phyloP scores from a whole-genome alignment of 2,113 vertebrate genomes.

The Gopherus flavomarginatus region DNA sequence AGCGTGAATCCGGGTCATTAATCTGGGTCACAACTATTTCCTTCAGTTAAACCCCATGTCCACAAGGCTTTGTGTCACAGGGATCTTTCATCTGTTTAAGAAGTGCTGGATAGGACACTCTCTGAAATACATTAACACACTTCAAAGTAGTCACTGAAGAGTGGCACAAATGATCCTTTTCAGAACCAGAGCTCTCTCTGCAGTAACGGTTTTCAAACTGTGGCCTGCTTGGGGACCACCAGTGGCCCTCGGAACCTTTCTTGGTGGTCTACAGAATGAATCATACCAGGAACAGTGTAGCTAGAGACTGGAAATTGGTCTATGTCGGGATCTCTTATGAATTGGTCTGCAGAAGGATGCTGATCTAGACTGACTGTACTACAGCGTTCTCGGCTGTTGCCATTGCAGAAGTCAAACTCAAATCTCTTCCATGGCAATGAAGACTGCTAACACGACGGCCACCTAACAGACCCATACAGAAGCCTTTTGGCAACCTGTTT shows the following conservation, averaged over 20 bases:
- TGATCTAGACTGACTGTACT: rapidly evolving
- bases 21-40: background rate
- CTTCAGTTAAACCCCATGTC: background rate
- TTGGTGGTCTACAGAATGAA: background rate
- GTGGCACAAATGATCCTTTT: rapidly evolving
- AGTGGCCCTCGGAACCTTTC: rapidly evolving
- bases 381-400: background rate
- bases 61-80: background rate
- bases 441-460: background rate
- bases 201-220: background rate
- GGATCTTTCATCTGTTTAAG: background rate
- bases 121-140: background rate
- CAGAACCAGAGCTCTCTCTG: rapidly evolving
- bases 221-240: background rate
- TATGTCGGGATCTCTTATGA: background rate
- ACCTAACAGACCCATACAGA: background rate
- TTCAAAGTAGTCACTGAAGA: background rate
- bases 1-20: background rate
- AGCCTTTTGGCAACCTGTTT: background rate
- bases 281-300: background rate
- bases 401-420: rapidly evolving
- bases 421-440: background rate
- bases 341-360: background rate
- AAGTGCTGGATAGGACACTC: rapidly evolving
- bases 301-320: background rate